Percentiles rank a stretch among this genome's conserved stretches.
Conservation (phyloP, 1,140 invertebrate species). For the Potamilus streckersoni region DNA sequence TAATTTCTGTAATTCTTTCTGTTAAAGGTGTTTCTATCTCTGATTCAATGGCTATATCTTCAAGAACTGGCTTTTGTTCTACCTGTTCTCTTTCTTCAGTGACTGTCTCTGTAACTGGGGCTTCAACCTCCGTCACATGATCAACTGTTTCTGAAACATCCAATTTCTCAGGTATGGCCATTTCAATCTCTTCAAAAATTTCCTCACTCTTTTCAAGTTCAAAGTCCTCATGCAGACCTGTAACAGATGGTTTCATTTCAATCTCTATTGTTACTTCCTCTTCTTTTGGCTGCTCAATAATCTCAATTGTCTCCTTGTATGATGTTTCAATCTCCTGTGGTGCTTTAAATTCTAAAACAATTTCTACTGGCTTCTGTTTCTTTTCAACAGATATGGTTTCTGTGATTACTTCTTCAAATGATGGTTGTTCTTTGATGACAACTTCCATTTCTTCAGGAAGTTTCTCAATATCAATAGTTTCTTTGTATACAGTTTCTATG, state of each 20-base stretch:
- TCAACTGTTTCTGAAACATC: not conserved
- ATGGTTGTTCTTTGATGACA: not conserved
- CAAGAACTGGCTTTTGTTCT: not conserved
- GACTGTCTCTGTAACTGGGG: not conserved
- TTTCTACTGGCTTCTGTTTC: not conserved
- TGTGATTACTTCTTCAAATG: not conserved
- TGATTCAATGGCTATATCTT: conserved; percentile 10
- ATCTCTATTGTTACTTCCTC: too few species aligned
- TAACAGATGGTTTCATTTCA: too few species aligned
- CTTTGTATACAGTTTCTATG: not conserved
- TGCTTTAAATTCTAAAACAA: too few species aligned
- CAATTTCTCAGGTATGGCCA: not conserved
- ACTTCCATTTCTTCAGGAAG: not conserved
- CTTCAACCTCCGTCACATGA: not conserved
- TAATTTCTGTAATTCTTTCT: conserved; percentile 7
- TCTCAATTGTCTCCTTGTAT: not conserved
- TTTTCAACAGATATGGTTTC: conserved; percentile 14
- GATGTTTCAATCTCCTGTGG: not conserved
- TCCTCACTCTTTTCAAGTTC: too few species aligned
- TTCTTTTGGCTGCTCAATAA: not conserved
- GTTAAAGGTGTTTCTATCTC: conserved; percentile 9
- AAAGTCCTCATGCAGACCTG: too few species aligned
- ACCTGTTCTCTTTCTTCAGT: not conserved
- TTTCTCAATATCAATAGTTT: conserved; percentile 14
- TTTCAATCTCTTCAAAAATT: too few species aligned